Evolutionary conservation across 2,113 vertebrate species (phyloP), one percentile per base, ranked within the genome.

Genomic region (Heterocephalus glaber): DNA sequence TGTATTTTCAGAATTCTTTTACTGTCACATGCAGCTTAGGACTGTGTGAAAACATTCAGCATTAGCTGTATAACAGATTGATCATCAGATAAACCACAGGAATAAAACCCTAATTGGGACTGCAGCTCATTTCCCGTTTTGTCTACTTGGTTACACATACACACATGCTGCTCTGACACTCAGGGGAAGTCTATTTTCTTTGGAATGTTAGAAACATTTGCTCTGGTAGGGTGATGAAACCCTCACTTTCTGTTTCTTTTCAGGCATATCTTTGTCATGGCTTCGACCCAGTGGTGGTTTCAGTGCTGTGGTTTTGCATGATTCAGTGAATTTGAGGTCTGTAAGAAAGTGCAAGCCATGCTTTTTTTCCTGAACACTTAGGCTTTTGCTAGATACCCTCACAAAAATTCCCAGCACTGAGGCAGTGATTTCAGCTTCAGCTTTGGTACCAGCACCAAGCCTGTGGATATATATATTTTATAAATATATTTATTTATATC

Each of bases 331-430:
- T 60, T n/a, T 52, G 38, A 86, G 30, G 47, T 16, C 11, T 81
- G 12, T 38, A 60, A 60, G 83, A 66, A 89, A 90, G 20, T 41
- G 4, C 49, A 93, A 72, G 38, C 22, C 89, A 17, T 74, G 14
- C 2, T 72, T 20, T 44, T 49, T 96, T 97, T 94, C 3, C 47
- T 95, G 35, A 95, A 89, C 5, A 84, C 17, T 95, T 97, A 93
- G 5, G 13, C 61, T 22, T 97, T 96, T 92, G 14, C n/a, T 92
- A 94, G 65, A 84, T 72, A 28, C 3, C 92, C 10, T 97, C 92
- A 80, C 92, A 97, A 96, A 77, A 54, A 28, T 77, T 56, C 74
- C 70, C 88, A 5, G 19, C 12, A 83, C n/a, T 22, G 70, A 97
- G 66, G 44, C 76, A 95, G 61, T 94, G 16, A 17, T 86, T 98